phyloP scores from a whole-genome alignment of 2,797 vertebrate genomes.

The Holocentrus rufus region DNA sequence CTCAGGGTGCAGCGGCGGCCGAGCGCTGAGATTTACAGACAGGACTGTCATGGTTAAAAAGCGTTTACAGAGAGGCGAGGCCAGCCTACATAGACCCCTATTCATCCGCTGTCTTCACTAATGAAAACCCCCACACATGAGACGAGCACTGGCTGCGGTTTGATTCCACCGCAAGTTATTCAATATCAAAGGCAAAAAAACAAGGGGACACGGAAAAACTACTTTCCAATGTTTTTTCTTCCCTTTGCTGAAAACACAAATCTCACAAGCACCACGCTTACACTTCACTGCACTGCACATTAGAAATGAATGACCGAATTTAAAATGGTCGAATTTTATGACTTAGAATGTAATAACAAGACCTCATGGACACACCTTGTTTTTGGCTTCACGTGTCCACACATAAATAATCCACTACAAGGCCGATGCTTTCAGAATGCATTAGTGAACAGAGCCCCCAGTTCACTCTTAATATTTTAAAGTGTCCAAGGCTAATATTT shows the following conservation, averaged over 20 bases:
- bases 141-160: constrained; percentile 66
- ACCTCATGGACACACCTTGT: constrained; percentile 82
- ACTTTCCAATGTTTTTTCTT: constrained; percentile 81
- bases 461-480: constrained; percentile 78
- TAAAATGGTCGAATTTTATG: constrained; percentile 79
- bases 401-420: constrained; percentile 82
- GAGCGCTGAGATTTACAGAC: constrained; percentile 73
- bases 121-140: constrained; percentile 80
- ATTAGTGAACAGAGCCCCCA: constrained; percentile 76
- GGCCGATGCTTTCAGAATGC: constrained; percentile 78
- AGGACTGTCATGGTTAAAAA: constrained; percentile 76
- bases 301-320: constrained; percentile 77
- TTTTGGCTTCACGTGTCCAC: constrained; percentile 75
- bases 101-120: constrained; percentile 81
- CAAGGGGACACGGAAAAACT: constrained; percentile 76
- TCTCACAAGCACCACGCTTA: constrained; percentile 71
- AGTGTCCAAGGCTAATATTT: constrained; percentile 79
- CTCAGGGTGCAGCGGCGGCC: constrained; percentile 56
- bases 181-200: constrained; percentile 77
- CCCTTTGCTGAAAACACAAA: constrained; percentile 71
- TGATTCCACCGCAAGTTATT: constrained; percentile 73
- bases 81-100: constrained; percentile 79
- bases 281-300: constrained; percentile 58
- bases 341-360: constrained; percentile 78
- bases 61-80: constrained; percentile 71